phyloP scores from a whole-genome alignment of 2,888 invertebrate species.

The Cremastinae sp. region DNA sequence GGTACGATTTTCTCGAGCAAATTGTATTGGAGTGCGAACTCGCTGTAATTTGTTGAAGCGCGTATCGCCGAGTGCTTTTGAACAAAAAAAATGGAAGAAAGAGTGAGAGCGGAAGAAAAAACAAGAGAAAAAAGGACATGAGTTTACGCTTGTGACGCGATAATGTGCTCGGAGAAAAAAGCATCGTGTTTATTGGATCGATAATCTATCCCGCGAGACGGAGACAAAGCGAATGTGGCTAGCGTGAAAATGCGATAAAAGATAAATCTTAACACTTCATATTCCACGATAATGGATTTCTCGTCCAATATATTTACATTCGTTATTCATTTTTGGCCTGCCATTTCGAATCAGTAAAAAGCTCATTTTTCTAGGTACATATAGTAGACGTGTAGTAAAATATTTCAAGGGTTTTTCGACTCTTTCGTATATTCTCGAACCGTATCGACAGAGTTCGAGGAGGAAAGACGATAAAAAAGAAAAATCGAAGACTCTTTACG shows the following conservation, averaged over 20 bases:
- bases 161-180: conserved; percentile 48
- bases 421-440: too few species aligned
- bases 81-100: too few species aligned
- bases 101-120: too few species aligned
- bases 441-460: neutral
- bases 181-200: conserved; percentile 64
- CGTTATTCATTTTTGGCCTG: neutral
- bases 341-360: too few species aligned
- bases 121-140: conserved; percentile 20
- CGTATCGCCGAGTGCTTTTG: conserved; percentile 41
- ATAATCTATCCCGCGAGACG: conserved; percentile 44
- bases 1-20: conserved; percentile 1
- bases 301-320: neutral
- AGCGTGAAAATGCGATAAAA: conserved; percentile 56
- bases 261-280: conserved; percentile 46
- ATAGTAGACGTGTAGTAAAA: too few species aligned
- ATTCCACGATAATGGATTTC: neutral
- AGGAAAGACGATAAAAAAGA: neutral
- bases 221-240: neutral
- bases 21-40: conserved; percentile 4
- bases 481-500: conserved; percentile 48
- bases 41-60: conserved; percentile 49
- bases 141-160: conserved; percentile 42
- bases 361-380: too few species aligned
- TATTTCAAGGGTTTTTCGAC: too few species aligned